Conservation (phyloP, 37 sponge, comb jelly and placozoan species). For the Halisarca cf. caerulea region DNA sequence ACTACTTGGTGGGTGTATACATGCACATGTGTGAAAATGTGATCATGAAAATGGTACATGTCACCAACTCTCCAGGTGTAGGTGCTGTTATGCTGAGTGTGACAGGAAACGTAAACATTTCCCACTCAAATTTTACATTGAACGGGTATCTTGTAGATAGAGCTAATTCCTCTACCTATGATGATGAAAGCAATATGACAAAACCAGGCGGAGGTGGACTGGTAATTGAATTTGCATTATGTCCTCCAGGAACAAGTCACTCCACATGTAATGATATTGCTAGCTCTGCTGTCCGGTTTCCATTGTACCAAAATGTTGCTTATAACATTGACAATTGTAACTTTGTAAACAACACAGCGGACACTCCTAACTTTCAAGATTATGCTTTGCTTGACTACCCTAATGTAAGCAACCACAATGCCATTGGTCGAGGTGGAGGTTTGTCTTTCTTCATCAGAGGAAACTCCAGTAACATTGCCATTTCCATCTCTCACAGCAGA, state of each 20-base stretch:
- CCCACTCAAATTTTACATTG: neutral
- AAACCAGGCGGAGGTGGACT: neutral
- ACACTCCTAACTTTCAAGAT: conserved; percentile 1
- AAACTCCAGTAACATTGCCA: neutral
- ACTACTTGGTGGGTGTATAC: neutral
- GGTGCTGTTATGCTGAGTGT: neutral
- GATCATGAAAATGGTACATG: neutral
- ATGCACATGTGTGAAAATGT: neutral
- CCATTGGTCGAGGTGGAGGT: conserved; percentile 26
- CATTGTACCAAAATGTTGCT: neutral
- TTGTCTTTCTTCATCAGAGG: conserved; percentile 5
- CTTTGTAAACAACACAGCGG: conserved; percentile 13
- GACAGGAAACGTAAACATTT: neutral
- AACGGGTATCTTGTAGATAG: neutral
- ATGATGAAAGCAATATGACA: too few species aligned
- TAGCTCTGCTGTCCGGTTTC: neutral
- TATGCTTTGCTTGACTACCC: conserved; percentile 13
- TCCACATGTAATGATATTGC: neutral
- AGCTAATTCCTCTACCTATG: neutral
- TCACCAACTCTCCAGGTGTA: conserved; percentile 8
- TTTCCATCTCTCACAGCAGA: neutral
- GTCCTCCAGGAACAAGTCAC: neutral
- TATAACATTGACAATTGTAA: neutral
- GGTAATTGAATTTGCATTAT: neutral
- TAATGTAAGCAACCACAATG: neutral